A percentile compares a stretch with the other conserved stretches of the same genome.
These are phyloP conservation scores for Oreohelix idahoensis DNA, from an alignment of 1,140 invertebrate species.

Conservation along the genomic window DNA sequence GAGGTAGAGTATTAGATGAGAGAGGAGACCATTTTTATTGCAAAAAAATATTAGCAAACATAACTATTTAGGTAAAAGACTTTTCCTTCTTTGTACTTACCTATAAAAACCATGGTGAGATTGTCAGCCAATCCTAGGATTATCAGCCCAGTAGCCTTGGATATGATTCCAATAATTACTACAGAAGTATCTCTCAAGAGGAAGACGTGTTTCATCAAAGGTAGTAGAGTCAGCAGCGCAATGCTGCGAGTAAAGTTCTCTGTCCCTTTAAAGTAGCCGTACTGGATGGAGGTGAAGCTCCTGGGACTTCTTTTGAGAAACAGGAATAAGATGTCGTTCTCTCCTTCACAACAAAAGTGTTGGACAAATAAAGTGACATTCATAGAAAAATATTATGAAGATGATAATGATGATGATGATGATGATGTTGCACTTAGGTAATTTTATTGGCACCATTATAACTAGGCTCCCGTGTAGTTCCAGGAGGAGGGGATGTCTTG, in stretches of 20 bases:
- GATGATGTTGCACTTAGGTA: too few species aligned
- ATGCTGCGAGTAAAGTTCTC: constrained; percentile 70
- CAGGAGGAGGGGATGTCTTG: too few species aligned
- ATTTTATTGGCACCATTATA: too few species aligned
- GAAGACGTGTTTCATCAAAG: constrained; percentile 57
- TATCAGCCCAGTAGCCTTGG: constrained; percentile 65
- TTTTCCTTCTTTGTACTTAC: too few species aligned
- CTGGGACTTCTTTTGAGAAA: constrained; percentile 53
- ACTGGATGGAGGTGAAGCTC: constrained; percentile 69
- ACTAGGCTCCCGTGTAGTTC: too few species aligned
- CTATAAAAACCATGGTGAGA: constrained; percentile 65
- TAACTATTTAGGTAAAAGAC: too few species aligned
- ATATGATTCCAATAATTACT: constrained; percentile 69
- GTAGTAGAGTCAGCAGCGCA: constrained; percentile 67
- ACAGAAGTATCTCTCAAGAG: constrained; percentile 66
- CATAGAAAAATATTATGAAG: too few species aligned
- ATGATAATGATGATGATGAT: too few species aligned
- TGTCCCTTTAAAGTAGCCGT: constrained; percentile 71
- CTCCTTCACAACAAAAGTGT: constrained; percentile 55
- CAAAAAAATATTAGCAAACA: too few species aligned
- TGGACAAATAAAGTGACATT: too few species aligned
- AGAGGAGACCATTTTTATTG: too few species aligned
- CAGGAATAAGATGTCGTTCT: constrained; percentile 66
- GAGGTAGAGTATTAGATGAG: too few species aligned
- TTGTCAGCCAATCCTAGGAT: constrained; percentile 67